phyloP scores from a whole-genome alignment of 2,888 invertebrate genomes.

The Pyralis farinalis region DNA sequence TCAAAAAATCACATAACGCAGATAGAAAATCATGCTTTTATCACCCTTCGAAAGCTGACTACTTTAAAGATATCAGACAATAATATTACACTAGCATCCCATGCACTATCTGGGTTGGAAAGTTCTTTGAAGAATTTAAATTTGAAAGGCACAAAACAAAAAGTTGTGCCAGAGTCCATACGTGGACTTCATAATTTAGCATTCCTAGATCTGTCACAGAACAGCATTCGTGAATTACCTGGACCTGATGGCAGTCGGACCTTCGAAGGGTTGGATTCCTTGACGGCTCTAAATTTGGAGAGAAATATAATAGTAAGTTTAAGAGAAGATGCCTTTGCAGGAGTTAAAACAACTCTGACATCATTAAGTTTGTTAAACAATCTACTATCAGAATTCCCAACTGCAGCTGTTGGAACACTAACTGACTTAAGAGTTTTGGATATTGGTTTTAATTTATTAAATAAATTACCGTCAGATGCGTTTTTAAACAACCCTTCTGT shows the following conservation, averaged over 20 bases:
- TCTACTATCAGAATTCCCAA: constrained; percentile 92
- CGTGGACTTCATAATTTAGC: constrained; percentile 89
- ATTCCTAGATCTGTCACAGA: constrained; percentile 94
- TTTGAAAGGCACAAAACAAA: constrained; percentile 92
- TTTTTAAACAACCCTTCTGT: constrained; percentile 91
- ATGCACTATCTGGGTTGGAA: constrained; percentile 90
- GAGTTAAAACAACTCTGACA: constrained; percentile 90
- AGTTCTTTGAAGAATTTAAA: constrained; percentile 92
- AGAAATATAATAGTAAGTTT: constrained; percentile 91
- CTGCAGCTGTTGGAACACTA: constrained; percentile 87
- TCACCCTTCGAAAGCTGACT: constrained; percentile 85
- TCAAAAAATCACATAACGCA: constrained; percentile 89
- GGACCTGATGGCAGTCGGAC: constrained; percentile 84
- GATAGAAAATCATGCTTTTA: constrained; percentile 89
- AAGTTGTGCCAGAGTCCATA: constrained; percentile 89
- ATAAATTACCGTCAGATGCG: constrained; percentile 89
- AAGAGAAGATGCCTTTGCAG: constrained; percentile 88
- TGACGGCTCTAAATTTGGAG: constrained; percentile 94
- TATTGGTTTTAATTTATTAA: constrained; percentile 94
- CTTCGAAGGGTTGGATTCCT: constrained; percentile 89
- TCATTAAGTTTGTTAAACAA: constrained; percentile 95
- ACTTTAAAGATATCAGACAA: constrained; percentile 94
- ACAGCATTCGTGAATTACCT: constrained; percentile 90
- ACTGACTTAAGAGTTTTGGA: constrained; percentile 93
- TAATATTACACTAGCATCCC: constrained; percentile 86